These are phyloP conservation scores for Rhynchomys soricoides DNA, from an alignment of 2,113 vertebrate genomes.

Conservation along the genomic window DNA sequence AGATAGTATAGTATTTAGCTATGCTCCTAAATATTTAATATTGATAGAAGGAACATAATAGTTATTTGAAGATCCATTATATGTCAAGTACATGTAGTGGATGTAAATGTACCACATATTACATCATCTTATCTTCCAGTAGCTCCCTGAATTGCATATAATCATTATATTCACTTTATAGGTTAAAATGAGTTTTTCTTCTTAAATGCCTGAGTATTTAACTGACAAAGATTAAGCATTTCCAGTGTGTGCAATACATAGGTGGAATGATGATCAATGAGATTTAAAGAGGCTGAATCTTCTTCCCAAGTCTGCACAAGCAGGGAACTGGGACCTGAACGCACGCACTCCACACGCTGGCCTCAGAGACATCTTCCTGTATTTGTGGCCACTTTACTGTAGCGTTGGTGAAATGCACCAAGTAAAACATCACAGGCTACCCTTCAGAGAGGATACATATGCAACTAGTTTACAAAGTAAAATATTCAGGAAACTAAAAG, in stretches of 20 bases:
- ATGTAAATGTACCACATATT: not conserved
- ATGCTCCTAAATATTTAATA: conserved; percentile 15
- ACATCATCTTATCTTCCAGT: not conserved
- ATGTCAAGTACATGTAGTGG: not conserved
- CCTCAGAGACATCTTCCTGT: not conserved
- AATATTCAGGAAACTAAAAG: not conserved
- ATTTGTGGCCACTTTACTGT: not conserved
- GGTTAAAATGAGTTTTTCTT: not conserved
- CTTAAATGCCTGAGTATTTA: not conserved
- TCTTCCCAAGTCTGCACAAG: not conserved
- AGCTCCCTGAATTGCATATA: not conserved
- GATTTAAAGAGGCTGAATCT: not conserved
- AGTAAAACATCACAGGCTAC: not conserved
- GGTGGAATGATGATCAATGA: not conserved
- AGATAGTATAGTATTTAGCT: not conserved
- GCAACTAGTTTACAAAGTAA: conserved; percentile 27
- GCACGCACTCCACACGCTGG: not conserved
- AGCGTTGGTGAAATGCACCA: not conserved
- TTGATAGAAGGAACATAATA: not conserved
- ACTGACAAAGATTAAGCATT: not conserved
- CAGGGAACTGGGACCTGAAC: not conserved
- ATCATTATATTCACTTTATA: conserved; percentile 8
- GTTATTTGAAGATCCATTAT: not conserved
- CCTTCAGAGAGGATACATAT: conserved; percentile 4
- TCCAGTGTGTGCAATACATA: not conserved